Conservation (phyloP, 2,888 invertebrate genomes). For the Ligdia adustata region DNA sequence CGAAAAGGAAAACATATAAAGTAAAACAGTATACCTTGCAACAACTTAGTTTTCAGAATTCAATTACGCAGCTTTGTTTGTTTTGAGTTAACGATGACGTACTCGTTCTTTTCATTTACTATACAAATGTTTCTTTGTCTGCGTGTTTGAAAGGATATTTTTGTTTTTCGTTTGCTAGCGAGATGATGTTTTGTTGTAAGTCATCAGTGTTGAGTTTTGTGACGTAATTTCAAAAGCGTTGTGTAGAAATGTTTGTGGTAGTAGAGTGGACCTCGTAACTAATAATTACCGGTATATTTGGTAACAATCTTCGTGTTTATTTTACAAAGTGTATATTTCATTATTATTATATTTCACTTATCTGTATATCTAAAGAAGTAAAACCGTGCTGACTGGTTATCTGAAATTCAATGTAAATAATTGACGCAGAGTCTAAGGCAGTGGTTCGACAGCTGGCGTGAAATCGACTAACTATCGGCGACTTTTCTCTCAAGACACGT, state of each 20-base stretch:
- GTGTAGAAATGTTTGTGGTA: too few species aligned
- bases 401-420: too few species aligned
- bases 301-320: too few species aligned
- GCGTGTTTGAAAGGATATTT: not conserved
- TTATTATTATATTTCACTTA: too few species aligned
- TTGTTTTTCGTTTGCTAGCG: not conserved
- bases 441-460: too few species aligned
- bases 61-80: conserved; percentile 17
- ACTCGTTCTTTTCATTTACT: conserved; percentile 5
- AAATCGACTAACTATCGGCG: too few species aligned
- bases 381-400: too few species aligned
- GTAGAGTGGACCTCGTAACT: too few species aligned
- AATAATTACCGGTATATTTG: not conserved
- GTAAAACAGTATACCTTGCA: conserved; percentile 12
- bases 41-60: conserved; percentile 22
- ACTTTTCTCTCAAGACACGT: too few species aligned
- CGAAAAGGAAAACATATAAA: conserved; percentile 15
- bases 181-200: not conserved
- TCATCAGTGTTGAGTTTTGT: not conserved
- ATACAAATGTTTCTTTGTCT: conserved; percentile 3
- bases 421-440: too few species aligned
- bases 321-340: too few species aligned
- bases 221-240: not conserved
- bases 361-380: too few species aligned
- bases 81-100: conserved; percentile 9